Base-by-base conservation (phyloP, 1,140 invertebrate species). In the Physella acuta region DNA sequence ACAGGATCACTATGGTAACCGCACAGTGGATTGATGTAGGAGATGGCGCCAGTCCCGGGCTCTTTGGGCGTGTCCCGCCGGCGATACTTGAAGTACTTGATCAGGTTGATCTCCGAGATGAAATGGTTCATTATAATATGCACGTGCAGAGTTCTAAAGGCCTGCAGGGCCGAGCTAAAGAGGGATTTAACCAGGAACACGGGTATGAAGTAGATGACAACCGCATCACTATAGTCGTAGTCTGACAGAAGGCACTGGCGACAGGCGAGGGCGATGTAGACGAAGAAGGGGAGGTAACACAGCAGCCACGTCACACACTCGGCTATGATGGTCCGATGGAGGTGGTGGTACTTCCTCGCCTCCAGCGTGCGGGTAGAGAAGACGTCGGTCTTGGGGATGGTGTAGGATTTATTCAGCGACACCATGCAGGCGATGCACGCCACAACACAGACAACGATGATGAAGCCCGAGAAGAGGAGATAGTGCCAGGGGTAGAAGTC, bases 261-360 rank as follows among this genome's bases (percentile, higher is more conserved):
- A 44, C 68, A 75, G 24, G 68, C 63, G 16, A 75, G 34, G 14
- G 34, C 59, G 16, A 75, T 51, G 49, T 76, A 81, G 20, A 70
- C 44, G 4, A 75, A 65, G 30, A 76, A 68, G 20, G 78, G 79
- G 28, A 78, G 16, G 49, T 76, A 78, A 52, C 72, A 72, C 2
- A 69, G 2, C 4, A 68, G 36, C 73, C 74, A 76, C n/a, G 73
- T 51, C 20, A 66, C 56, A 4, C 74, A 55, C 26, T 81, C 76
- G 26, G 74, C 67, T 28, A 71, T 31, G 1, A 73, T 62, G 0
- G 74, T 76, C 2, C 49, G 52, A 8, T 75, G 62, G 11, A 81
- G 55, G n/a, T 70, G 60, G 14, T 49, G 34, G 61, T 76, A 78
- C 37, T 74, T 75, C 33, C 73, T 52, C 34, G 72, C 75, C 53